Evolutionary conservation across 2,888 invertebrate genomes (phyloP).

Genomic region (Scaptodrosophila latifasciaeformis): DNA sequence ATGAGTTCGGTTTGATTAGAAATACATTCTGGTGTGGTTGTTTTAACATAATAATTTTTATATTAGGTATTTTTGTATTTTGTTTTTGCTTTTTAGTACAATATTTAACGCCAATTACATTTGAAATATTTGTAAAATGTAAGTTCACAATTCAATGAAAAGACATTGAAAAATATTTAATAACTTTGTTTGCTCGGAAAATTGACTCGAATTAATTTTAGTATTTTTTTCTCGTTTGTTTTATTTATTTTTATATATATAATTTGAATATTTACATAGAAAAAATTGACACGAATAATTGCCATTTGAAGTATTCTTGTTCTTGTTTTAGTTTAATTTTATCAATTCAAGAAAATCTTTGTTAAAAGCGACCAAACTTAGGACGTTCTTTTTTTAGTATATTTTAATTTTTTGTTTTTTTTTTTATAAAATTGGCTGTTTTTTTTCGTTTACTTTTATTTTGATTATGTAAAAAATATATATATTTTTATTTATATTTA

Average conservation of each 20-base stretch:
- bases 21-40: slow-evolving; percentile 16
- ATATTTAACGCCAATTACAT: neutral
- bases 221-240: neutral
- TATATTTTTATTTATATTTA: slow-evolving; percentile 1
- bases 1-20: no score
- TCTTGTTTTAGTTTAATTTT: slow-evolving; percentile 7
- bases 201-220: slow-evolving; percentile 20
- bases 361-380: slow-evolving; percentile 24
- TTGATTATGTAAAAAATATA: slow-evolving; percentile 6
- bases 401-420: neutral
- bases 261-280: slow-evolving; percentile 44
- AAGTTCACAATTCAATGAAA: neutral
- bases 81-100: slow-evolving; percentile 16
- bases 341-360: slow-evolving; percentile 2
- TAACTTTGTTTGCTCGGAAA: slow-evolving; percentile 27
- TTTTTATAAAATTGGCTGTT: neutral
- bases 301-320: slow-evolving; percentile 33
- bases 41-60: slow-evolving; percentile 10
- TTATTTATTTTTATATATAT: neutral
- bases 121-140: neutral
- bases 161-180: slow-evolving; percentile 16
- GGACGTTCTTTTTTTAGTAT: slow-evolving; percentile 27
- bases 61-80: slow-evolving; percentile 12
- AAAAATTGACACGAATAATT: slow-evolving; percentile 65
- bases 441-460: neutral